Base-by-base conservation (phyloP, 1,140 invertebrate species). In the Meloidogyne exigua region DNA sequence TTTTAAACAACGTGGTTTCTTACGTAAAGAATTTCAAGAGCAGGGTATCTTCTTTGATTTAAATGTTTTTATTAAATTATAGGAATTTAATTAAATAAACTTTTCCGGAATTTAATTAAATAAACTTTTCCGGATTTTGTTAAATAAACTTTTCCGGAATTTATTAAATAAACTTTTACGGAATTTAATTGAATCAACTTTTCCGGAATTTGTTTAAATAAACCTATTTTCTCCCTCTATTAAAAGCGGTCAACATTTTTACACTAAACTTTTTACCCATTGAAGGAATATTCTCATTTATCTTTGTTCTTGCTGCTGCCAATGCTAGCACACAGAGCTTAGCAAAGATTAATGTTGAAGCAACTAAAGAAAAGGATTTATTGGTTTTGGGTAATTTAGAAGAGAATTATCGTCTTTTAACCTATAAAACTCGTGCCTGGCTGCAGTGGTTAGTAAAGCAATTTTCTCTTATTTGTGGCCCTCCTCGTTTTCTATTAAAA, bases 391-490 rank as follows among this genome's bases (percentile, higher is more conserved):
- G 72, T 26, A 72, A 68, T 18, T 65, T 68, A 23, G 39, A 18
- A 26, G 80, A 81, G 7, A 9, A 74, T 62, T 81, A 81, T 44
- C 79, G 81, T 21, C 75, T 68, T 36, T 77, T 81, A n/a, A 76
- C 76, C 10, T 75, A 81, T 62, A 81, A 81, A 65, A 76, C 76
- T 9, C 49, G 79, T 23, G 73, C 76, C 18, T 81, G 80, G 80
- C 64, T 81, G 3, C 23, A 64, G 28, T 81, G 63, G 12, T n/a
- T 80, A 1, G 25, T 23, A 21, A 49, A 69, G 10, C 65, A 72
- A 49, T 79, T 72, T 42, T 25, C 68, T 13, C n/a, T 67, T 10
- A 68, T 57, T 11, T 32, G 18, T 39, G 13, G 23, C 13, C n/a
- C 18, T 13, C 28, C 72, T 15, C 62, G 65, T 18, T 68, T 72